Evolutionary conservation across 2,888 invertebrate genomes (phyloP), one percentile per base, ranked within the genome.

Genomic region (Cryptus armator): DNA sequence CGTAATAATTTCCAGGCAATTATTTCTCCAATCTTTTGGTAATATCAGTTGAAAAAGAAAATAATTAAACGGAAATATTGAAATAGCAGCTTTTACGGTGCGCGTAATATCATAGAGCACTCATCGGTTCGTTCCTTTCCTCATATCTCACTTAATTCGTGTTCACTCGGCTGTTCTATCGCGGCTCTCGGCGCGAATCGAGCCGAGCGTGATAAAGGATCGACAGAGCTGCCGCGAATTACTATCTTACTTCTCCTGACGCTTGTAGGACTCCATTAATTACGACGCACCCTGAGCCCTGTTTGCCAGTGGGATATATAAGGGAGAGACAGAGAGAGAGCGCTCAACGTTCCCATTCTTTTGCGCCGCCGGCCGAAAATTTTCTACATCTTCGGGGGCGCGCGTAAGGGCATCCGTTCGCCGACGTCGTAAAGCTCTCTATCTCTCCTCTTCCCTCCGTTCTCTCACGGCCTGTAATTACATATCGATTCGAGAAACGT

Each of bases 401-500:
- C 37, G 37, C 37, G 37, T 37, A 37, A 37, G 37, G 71, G 19
- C 81, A 67, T 74, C 24, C 67, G 59, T 78, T 77, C 59, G 46
- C 74, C 59, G 81, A 59, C 80, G 56, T 80, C 76, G 68, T 68
- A 77, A 77, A 59, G 84, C 80, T 84, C 78, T 78, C 29, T 12
- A 12, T 4, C 71, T 77, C 46, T 64, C 67, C 48, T 24, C 37
- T 37, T 37, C 7, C 37, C 37, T 37, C n/a, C 24, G 64, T 64
- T 46, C 81, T 70, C 70, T 70, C 74, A 43, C 74, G 29, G 16
- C 16, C 81, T 81, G 78, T 81, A 81, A 84, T 84, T 84, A 81
- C 84, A 76, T 78, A 84, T 84, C 84, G 84, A 84, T 81, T 77
- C 81, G 68, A 76, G 81, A 81, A 81, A 84, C 74, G 81, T 78